Conservation (phyloP, 1,140 invertebrate species). For the Atta cephalotes region DNA sequence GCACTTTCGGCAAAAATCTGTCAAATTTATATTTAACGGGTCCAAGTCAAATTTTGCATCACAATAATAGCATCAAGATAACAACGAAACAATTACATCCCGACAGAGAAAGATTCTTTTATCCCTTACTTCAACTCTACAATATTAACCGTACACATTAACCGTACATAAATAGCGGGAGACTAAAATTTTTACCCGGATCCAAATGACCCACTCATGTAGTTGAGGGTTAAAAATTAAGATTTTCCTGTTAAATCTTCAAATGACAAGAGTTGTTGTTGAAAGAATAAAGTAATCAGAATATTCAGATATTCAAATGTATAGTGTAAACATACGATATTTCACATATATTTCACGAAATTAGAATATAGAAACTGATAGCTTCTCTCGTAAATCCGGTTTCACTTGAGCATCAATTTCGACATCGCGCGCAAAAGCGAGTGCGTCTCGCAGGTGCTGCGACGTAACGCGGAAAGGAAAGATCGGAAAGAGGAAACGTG, state of each 20-base stretch:
- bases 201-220: no score
- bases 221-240: no score
- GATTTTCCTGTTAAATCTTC: neutral
- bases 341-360: neutral
- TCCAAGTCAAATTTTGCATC: no score
- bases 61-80: no score
- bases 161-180: no score
- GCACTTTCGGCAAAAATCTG: no score
- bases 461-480: constrained; percentile 42
- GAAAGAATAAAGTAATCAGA: neutral
- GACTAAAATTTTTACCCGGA: no score
- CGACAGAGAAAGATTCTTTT: no score
- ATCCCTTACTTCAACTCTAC: no score
- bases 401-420: constrained; percentile 36
- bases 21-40: no score
- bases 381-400: constrained; percentile 27
- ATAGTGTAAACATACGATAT: neutral
- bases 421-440: constrained; percentile 10
- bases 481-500: constrained; percentile 59
- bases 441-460: constrained; percentile 65
- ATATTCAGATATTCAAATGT: neutral
- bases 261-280: neutral
- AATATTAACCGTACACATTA: no score
- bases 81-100: no score
- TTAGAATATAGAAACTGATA: constrained; percentile 2